Base-by-base conservation (phyloP, 2,888 invertebrate genomes). In the Sturmia bella region DNA sequence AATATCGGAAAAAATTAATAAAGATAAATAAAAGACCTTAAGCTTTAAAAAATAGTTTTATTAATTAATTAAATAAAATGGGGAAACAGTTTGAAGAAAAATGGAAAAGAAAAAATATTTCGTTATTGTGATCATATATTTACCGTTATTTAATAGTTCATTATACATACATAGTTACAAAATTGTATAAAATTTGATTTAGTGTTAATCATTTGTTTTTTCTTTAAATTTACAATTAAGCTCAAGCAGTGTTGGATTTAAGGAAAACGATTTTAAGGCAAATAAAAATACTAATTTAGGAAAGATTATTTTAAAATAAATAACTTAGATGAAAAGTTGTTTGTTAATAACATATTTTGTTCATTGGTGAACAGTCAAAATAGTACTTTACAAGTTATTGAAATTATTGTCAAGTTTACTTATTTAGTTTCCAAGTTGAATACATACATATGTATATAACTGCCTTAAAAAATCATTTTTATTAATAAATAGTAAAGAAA, bases 371-470 rank as follows among this genome's bases (percentile, higher is more conserved):
- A 6, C 19, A 9, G 37, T 61, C 54, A 43, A 68, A 68, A 73
- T 48, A 75, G 57, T 59, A 39, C 13, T 45, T 27, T 27, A 7
- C 4, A 68, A 37, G 32, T 54, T 69, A 45, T 41, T 57, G 59
- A 72, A 76, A 74, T 83, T 83, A 83, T 83, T 83, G 83, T 83
- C 83, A 75, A 70, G 64, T 74, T 73, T 68, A 73, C 17, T 21
- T 48, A 59, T 37, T 74, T 68, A 39, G 13, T 19, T 66, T 32
- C 24, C 6, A n/a, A 32, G 3, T 39, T 54, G 27, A 17, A 3
- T 64, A 32, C 9, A 32, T 7, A 32, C 9, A 9, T 6, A 32
- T 32, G 32, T 27, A 27, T 27, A 27, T 27, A 27, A 27, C 27
- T 27, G 27, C 6, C 27, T 27, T 27, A 27, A 27, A n/a, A 27